phyloP scores from a whole-genome alignment of 2,888 invertebrate genomes.

The Drosophila robusta region DNA sequence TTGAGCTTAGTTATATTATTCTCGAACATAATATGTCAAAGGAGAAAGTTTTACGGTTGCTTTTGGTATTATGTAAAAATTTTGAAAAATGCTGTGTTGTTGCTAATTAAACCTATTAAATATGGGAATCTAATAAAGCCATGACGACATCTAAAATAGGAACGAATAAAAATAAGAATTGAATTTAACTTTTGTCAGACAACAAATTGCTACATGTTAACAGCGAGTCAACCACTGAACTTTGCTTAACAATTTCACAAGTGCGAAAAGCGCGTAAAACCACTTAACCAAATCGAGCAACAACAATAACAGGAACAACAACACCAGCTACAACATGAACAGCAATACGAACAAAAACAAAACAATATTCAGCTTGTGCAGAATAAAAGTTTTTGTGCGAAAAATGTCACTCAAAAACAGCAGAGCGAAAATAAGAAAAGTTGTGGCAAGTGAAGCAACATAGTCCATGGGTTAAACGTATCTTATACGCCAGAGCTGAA shows the following conservation, averaged over 20 bases:
- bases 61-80: neutral
- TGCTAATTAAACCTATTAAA: too few relatives aligned
- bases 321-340: neutral
- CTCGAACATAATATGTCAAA: neutral
- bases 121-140: too few relatives aligned
- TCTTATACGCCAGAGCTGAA: constrained; percentile 19
- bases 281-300: constrained; percentile 54
- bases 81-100: too few relatives aligned
- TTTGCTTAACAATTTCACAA: constrained; percentile 16
- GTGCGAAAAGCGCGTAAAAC: constrained; percentile 50
- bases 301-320: constrained; percentile 25
- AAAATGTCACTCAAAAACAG: constrained; percentile 66
- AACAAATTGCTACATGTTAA: constrained; percentile 42
- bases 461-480: constrained; percentile 32
- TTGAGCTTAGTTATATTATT: neutral
- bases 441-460: constrained; percentile 31
- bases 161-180: constrained; percentile 2
- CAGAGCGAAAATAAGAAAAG: constrained; percentile 23
- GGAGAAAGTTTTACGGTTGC: neutral
- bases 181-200: constrained; percentile 41
- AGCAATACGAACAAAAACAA: constrained; percentile 16
- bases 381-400: constrained; percentile 51
- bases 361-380: constrained; percentile 30
- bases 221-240: constrained; percentile 24
- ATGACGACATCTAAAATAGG: neutral